Evolutionary conservation across 2,888 invertebrate genomes (phyloP), one percentile per base, ranked within the genome.

Genomic region (Lacanobia oleracea): DNA sequence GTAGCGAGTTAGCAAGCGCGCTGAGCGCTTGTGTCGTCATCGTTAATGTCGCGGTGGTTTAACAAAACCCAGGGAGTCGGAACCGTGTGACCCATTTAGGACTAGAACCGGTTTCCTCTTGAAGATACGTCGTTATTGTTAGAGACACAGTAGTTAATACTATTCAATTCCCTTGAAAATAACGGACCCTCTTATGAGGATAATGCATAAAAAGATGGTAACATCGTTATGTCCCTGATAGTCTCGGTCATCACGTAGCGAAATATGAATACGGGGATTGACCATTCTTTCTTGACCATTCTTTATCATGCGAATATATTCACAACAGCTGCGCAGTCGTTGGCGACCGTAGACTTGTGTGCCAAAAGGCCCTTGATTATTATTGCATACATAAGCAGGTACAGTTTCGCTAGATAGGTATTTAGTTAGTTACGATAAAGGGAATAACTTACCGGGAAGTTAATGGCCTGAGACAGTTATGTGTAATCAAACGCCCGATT

Each of bases 61-160:
- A 88, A 93, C 91, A 94, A 94, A 94, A 94, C 91, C 90, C 90
- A 89, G 91, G 93, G 92, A 92, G 91, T 91, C 92, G 92, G 90
- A 94, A 95, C 95, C 95, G 96, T 96, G 96, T 95, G 95, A 96
- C 95, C 96, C 95, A 95, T 96, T 95, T 95, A 94, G 92, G 86
- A 88, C 90, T 91, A 91, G 91, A 95, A 96, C 96, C 96, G 96
- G 96, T 96, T 95, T 94, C 90, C 91, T 94, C 94, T 93, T 93
- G 91, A 94, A 94, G 94, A 94, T 92, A 90, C 91, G 88, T 89
- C 91, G 91, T 90, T 89, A 94, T 96, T 95, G 95, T 96, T 93
- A 91, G 89, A 92, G 88, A 91, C 89, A 93, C 90, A 94, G 93
- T 93, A 94, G 94, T 94, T 94, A 94, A 94, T 94, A 90, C 94